Conservation (phyloP, 2,113 vertebrate species). For the Siphamia tubifer region DNA sequence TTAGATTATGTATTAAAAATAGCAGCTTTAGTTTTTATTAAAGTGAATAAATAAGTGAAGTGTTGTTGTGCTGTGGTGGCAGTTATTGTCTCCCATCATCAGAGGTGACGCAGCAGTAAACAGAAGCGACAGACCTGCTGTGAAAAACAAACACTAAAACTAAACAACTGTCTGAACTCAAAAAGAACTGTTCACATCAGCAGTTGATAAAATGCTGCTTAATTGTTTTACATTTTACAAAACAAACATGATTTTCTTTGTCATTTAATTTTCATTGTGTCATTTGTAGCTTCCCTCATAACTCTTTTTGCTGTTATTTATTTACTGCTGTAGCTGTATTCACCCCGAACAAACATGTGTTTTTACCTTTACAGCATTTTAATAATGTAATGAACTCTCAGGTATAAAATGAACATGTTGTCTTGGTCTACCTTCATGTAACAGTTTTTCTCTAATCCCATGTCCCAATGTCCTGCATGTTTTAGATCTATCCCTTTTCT, state of each 20-base stretch:
- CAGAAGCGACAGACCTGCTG: neutral
- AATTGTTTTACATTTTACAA: no score
- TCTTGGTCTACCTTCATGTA: neutral
- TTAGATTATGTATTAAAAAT: no score
- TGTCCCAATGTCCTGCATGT: no score
- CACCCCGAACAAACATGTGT: neutral
- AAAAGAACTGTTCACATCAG: neutral
- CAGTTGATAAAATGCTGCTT: neutral
- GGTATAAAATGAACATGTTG: neutral
- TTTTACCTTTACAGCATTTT: neutral
- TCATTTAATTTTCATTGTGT: neutral
- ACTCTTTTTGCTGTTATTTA: neutral
- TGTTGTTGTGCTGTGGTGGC: slow-evolving; percentile 6
- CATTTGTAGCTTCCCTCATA: neutral
- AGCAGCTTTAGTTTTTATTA: no score
- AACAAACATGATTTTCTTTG: no score
- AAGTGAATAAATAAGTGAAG: no score
- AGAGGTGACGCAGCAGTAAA: neutral
- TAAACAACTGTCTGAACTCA: neutral
- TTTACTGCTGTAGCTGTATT: neutral
- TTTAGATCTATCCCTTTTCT: no score
- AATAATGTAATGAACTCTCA: neutral
- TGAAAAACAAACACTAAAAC: neutral
- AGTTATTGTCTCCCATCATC: neutral
- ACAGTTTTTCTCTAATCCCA: no score